Conservation (phyloP, 2,113 vertebrate species). For the Sylvietta virens region DNA sequence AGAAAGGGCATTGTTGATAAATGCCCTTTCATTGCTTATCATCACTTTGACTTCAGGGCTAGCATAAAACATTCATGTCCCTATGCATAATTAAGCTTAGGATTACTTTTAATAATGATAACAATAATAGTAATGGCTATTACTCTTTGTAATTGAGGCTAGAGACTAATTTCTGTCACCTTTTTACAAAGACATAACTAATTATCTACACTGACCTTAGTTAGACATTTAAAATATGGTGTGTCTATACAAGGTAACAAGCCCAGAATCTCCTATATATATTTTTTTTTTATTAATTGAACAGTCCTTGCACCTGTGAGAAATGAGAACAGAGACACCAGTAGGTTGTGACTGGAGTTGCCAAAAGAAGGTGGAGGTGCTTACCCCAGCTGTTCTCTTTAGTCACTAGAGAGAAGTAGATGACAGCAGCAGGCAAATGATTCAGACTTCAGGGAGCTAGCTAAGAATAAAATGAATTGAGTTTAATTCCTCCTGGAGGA, state of each 20-base stretch:
- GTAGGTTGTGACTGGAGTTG: neutral
- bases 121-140: neutral
- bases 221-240: neutral
- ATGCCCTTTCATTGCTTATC: neutral
- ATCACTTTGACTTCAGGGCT: neutral
- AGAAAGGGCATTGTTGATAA: neutral
- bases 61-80: neutral
- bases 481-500: neutral
- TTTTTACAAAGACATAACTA: neutral
- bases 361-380: neutral
- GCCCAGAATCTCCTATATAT: neutral
- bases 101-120: neutral
- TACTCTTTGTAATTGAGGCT: neutral
- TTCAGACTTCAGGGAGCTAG: neutral
- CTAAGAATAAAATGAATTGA: neutral
- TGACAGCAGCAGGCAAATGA: neutral
- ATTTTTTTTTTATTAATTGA: neutral
- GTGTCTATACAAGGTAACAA: neutral
- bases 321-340: conserved; percentile 5
- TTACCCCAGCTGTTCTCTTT: neutral
- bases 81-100: neutral
- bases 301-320: neutral
- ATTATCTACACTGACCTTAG: neutral
- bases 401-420: neutral
- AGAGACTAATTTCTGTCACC: neutral